Percentiles rank a stretch among this genome's conserved stretches.
Evolutionary conservation across 2,113 vertebrate species (phyloP).

Genomic region (Lamprologus ornatipinnis): DNA sequence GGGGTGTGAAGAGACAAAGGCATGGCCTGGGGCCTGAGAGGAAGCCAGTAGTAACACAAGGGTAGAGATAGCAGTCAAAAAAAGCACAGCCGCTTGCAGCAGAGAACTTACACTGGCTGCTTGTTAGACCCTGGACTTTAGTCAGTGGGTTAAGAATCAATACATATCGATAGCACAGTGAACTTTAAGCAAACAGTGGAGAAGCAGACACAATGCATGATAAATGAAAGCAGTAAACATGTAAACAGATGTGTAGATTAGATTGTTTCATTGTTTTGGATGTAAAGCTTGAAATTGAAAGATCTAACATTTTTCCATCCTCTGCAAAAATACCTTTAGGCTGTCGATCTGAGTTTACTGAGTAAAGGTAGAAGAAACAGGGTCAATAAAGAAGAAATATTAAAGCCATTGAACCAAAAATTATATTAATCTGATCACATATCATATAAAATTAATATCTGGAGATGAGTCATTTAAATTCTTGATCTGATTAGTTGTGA

Average conservation of each 20-base stretch:
- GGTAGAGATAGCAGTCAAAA: conserved; percentile 21
- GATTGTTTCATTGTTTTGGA: neutral
- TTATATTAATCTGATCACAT: neutral
- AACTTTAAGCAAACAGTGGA: conserved; percentile 33
- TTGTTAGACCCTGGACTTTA: conserved; percentile 50
- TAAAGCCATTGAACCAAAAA: neutral
- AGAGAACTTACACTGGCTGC: conserved; percentile 19
- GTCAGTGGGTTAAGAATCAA: conserved; percentile 30
- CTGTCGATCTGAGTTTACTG: neutral
- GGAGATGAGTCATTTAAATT: neutral
- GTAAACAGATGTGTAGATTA: neutral
- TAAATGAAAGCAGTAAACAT: neutral
- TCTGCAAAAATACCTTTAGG: neutral
- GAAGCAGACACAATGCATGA: neutral
- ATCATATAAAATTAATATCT: neutral
- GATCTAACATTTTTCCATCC: neutral
- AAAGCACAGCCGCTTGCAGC: neutral
- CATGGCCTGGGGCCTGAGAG: conserved; percentile 16
- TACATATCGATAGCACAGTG: conserved; percentile 23
- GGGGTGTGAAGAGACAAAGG: conserved; percentile 68
- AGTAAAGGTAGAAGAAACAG: neutral
- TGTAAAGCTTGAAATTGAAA: neutral
- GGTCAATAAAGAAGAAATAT: neutral
- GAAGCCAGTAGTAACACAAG: neutral
- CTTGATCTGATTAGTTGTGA: neutral